Conservation (phyloP, 2,113 vertebrate species). For the Lepus americanus region DNA sequence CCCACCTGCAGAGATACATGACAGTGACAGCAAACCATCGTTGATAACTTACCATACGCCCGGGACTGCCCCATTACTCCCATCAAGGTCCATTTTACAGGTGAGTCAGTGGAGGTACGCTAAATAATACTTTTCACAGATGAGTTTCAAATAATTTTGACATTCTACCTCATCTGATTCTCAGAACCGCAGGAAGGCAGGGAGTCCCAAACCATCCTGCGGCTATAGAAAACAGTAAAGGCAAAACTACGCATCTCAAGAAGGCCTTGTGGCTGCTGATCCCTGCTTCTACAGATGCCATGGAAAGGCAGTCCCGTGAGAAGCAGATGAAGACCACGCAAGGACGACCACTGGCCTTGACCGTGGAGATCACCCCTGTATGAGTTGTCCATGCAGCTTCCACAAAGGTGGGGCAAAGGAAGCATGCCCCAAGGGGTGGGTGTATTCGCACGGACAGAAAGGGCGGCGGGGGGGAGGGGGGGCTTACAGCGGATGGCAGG, state of each 20-base stretch:
- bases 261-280: not conserved
- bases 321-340: fast-evolving
- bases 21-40: not conserved
- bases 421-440: fast-evolving
- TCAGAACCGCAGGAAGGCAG: not conserved
- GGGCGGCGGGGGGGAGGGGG: no score
- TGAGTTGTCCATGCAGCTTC: not conserved
- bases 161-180: not conserved
- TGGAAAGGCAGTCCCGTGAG: not conserved
- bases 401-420: not conserved
- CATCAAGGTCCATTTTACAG: not conserved
- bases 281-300: fast-evolving
- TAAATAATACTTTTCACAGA: not conserved
- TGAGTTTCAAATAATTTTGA: not conserved
- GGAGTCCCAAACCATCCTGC: not conserved
- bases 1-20: not conserved
- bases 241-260: not conserved
- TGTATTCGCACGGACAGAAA: not conserved
- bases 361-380: not conserved
- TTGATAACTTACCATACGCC: not conserved
- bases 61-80: not conserved
- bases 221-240: fast-evolving
- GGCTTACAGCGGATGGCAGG: not conserved
- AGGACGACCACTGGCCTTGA: fast-evolving
- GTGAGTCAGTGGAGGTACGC: not conserved